These are phyloP conservation scores for Syngnathus scovelli DNA, from an alignment of 2,113 vertebrate genomes.

Conservation along the genomic window DNA sequence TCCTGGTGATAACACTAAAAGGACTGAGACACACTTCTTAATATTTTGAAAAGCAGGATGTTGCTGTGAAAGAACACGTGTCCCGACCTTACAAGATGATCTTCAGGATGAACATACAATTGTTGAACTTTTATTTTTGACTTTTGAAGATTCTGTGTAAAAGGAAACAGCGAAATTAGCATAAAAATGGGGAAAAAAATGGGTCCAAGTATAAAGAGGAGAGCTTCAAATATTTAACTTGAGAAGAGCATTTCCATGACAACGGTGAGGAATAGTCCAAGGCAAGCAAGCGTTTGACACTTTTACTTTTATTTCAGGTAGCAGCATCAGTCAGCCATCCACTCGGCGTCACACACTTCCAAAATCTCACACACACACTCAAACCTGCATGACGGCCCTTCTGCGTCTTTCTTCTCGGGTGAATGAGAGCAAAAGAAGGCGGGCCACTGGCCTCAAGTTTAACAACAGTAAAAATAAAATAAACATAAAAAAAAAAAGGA, in stretches of 20 bases:
- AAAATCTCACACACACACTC: constrained; percentile 8
- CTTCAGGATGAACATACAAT: not conserved
- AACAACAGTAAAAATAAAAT: not conserved
- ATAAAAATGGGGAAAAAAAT: not conserved
- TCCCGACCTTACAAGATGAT: not conserved
- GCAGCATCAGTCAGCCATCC: constrained; percentile 56
- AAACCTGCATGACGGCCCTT: constrained; percentile 11
- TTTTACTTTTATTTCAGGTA: constrained; percentile 67
- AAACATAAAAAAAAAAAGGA: not conserved
- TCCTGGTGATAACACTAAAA: not conserved
- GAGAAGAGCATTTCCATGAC: not conserved
- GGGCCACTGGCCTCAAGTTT: constrained; percentile 23
- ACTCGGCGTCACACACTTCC: constrained; percentile 9
- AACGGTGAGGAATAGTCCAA: constrained; percentile 9
- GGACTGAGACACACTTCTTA: not conserved
- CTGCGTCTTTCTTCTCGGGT: constrained; percentile 1
- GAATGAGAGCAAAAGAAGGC: not conserved
- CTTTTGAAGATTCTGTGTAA: not conserved
- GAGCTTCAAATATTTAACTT: too few relatives aligned
- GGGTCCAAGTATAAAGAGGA: too few relatives aligned
- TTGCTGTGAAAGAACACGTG: not conserved
- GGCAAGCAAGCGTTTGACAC: constrained; percentile 28
- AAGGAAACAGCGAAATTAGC: not conserved
- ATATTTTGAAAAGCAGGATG: not conserved
- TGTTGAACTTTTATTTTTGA: not conserved